These are phyloP conservation scores for Limnephilus rhombicus DNA, from an alignment of 2,888 invertebrate genomes.

Conservation along the genomic window DNA sequence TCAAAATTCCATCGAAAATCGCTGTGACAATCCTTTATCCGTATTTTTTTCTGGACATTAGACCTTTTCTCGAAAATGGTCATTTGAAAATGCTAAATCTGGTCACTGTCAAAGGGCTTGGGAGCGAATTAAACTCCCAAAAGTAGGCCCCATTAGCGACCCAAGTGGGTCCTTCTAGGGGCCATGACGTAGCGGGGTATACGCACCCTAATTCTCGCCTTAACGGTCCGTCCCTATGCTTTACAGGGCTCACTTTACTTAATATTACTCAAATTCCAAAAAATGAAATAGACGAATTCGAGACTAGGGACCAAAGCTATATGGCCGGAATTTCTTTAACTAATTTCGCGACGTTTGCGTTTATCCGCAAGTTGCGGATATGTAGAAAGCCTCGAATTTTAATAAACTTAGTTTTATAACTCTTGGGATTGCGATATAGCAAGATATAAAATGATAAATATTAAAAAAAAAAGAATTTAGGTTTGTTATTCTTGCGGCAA, in stretches of 20 bases:
- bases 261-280: background rate
- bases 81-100: background rate
- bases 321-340: background rate
- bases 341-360: background rate
- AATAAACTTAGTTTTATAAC: no score
- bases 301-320: background rate
- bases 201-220: constrained; percentile 4
- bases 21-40: background rate
- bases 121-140: constrained; percentile 47
- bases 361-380: background rate
- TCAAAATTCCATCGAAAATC: background rate
- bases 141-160: constrained; percentile 50
- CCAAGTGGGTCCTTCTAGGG: constrained; percentile 45
- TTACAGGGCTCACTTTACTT: background rate
- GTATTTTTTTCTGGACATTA: background rate
- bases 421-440: no score
- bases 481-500: no score
- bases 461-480: no score
- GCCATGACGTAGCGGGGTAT: background rate
- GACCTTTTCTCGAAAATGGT: background rate
- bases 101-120: background rate
- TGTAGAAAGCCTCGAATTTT: no score
- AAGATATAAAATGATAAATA: no score
- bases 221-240: background rate
- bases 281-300: background rate